phyloP scores from a whole-genome alignment of 2,113 vertebrate genomes.

The Sylvia atricapilla region DNA sequence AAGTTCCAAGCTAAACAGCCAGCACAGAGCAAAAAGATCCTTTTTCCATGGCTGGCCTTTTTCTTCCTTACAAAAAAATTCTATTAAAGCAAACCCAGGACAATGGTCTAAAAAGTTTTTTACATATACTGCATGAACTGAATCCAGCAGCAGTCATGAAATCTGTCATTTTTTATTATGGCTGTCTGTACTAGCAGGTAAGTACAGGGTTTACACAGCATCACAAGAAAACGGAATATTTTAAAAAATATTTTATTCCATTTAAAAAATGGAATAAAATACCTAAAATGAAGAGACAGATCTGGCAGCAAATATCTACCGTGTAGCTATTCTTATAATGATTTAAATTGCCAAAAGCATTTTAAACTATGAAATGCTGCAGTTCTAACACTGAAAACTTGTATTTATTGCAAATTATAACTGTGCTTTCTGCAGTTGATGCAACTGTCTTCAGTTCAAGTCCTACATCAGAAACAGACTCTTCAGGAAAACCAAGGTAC shows the following conservation, averaged over 20 bases:
- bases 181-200: background rate
- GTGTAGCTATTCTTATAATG: background rate
- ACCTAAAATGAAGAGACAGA: background rate
- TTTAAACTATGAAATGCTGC: background rate
- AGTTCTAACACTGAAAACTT: background rate
- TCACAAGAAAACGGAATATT: background rate
- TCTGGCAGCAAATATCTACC: background rate
- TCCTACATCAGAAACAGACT: slow-evolving; percentile 89
- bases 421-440: slow-evolving; percentile 70
- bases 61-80: background rate
- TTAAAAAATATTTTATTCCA: too few relatives aligned
- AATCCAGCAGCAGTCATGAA: slow-evolving; percentile 1
- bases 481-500: slow-evolving; percentile 87
- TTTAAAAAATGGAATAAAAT: background rate
- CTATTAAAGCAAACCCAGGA: background rate
- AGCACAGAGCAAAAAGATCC: background rate
- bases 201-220: background rate
- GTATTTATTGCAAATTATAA: background rate
- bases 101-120: background rate
- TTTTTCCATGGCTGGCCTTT: background rate
- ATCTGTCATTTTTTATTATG: background rate
- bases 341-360: background rate
- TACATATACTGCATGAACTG: background rate
- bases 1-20: background rate
- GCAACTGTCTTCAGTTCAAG: slow-evolving; percentile 85